phyloP scores from a whole-genome alignment of 2,888 invertebrate genomes.

The Tipula lateralis region DNA sequence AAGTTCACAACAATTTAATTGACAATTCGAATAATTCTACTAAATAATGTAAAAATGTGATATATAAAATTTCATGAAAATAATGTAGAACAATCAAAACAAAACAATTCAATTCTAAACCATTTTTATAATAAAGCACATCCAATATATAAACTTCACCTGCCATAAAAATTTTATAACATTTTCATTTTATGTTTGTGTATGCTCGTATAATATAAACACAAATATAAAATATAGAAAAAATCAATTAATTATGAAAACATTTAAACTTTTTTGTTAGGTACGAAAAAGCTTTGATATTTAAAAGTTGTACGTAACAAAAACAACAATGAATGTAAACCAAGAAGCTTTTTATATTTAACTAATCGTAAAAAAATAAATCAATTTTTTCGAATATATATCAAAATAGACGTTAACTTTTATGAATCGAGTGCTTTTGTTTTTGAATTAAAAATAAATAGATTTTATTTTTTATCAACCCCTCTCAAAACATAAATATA shows the following conservation, averaged over 20 bases:
- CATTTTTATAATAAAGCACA: too few species aligned
- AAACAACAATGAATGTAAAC: neutral
- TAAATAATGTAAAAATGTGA: too few species aligned
- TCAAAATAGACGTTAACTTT: neutral
- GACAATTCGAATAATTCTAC: too few species aligned
- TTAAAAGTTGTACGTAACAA: neutral
- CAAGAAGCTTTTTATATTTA: neutral
- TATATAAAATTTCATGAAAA: too few species aligned
- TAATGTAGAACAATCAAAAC: too few species aligned
- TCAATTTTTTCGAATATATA: neutral
- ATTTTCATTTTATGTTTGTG: neutral
- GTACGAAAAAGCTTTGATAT: neutral
- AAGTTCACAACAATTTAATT: too few species aligned
- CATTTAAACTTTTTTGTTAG: constrained; percentile 1
- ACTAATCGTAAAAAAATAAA: constrained; percentile 15
- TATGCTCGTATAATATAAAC: neutral
- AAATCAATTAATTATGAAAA: constrained; percentile 20
- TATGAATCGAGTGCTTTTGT: neutral
- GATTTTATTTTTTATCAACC: neutral
- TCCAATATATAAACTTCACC: too few species aligned
- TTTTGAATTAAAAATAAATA: neutral
- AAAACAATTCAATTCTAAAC: too few species aligned
- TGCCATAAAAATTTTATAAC: neutral
- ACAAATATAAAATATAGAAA: neutral
- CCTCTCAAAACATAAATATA: neutral